Base-by-base conservation (phyloP, 2,113 vertebrate species). In the Chlorocebus sabaeus region DNA sequence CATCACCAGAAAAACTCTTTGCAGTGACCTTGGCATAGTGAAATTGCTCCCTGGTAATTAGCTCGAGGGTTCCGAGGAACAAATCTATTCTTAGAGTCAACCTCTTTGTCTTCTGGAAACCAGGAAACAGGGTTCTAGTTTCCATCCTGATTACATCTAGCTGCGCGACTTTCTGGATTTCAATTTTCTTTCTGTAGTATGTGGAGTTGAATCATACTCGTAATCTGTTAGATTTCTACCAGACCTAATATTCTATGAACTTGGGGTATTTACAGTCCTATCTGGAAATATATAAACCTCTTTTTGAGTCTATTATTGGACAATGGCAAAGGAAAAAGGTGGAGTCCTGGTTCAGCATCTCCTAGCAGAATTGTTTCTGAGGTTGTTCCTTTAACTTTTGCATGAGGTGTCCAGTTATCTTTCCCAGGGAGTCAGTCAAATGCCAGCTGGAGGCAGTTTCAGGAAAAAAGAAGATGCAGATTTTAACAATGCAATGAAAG, bases 401-500 rank as follows among this genome's bases (percentile, higher is more conserved):
- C 96, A 81, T 88, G 95, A 87, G 90, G 50, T 90, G 61, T 93
- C 22, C 79, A 87, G 55, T 96, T 43, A 6, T 96, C 94, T 93
- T 95, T 95, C 11, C 40, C 80, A 97, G 67, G n/a, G 14, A 95
- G 61, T 68, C 55, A 97, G 64, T 70, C 93, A 95, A 85, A 76
- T 57, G 3, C 93, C 91, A 97, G 85, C 86, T 98, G 95, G 91
- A 98, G 61, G 81, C 25, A 89, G 48, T 96, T 95, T 95, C 43
- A 6, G 48, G 48, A 97, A 96, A 97, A 93, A 14, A 90, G 70
- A 97, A 85, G 85, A 97, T 95, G 45, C 22, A 87, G 68, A 78
- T 96, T 83, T 98, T 97, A 97, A 97, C 72, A 97, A 93, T 92
- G 67, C 80, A 97, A 95, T 94, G 98, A 97, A 98, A 97, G 82